phyloP scores from a whole-genome alignment of 2,797 vertebrate genomes.

The Netta rufina region DNA sequence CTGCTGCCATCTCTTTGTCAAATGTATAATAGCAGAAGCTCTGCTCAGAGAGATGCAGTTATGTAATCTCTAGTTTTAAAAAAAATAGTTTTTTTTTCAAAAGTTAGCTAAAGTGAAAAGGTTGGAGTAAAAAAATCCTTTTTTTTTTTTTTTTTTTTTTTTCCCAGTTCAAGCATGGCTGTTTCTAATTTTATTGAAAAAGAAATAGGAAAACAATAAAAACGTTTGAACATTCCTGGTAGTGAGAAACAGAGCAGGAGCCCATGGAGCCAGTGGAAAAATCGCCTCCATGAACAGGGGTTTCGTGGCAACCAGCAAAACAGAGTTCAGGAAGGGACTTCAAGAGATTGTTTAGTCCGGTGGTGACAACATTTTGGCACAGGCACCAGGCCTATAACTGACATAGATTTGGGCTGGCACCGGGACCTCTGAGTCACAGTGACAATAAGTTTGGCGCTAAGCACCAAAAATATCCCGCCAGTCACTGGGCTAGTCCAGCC shows the following conservation, averaged over 20 bases:
- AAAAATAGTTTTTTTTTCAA: background rate
- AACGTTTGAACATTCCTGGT: background rate
- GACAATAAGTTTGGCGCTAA: background rate
- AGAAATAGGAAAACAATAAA: background rate
- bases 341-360: background rate
- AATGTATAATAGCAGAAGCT: background rate
- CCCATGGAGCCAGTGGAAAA: background rate
- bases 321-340: background rate
- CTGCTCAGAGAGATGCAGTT: background rate
- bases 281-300: background rate
- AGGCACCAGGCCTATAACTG: background rate
- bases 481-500: background rate
- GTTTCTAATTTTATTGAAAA: constrained; percentile 5
- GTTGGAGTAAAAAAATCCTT: background rate
- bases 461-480: background rate
- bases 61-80: background rate
- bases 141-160: background rate
- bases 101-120: constrained; percentile 13
- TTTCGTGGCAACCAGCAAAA: constrained; percentile 40
- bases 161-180: background rate
- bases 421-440: background rate
- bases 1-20: constrained; percentile 60
- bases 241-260: constrained; percentile 7
- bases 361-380: background rate
- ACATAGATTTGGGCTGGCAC: background rate